Evolutionary conservation across 2,113 vertebrate genomes (phyloP).

Genomic region (Python bivittatus): DNA sequence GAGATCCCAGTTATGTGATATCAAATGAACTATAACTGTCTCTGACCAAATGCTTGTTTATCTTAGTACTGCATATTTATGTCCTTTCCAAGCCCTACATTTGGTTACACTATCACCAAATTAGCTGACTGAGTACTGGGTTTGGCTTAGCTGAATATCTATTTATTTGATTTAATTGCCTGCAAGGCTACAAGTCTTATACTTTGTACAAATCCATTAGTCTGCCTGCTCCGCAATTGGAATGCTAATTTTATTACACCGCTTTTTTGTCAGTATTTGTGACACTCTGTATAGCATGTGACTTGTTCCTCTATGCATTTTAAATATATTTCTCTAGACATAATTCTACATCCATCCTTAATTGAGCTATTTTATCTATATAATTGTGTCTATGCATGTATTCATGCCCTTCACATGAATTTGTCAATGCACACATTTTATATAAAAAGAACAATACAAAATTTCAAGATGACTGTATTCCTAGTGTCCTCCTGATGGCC

Average conservation of each 20-base stretch:
- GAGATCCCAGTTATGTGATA: neutral
- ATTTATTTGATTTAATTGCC: slow-evolving; percentile 24
- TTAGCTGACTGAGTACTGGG: neutral
- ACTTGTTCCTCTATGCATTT: neutral
- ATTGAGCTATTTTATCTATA: slow-evolving; percentile 20
- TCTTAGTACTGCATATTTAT: neutral
- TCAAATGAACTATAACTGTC: neutral
- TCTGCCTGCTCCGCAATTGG: slow-evolving; percentile 18
- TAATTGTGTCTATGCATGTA: slow-evolving; percentile 41
- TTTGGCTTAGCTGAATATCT: neutral
- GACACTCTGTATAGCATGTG: neutral
- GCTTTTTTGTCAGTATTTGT: slow-evolving; percentile 26
- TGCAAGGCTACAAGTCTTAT: neutral
- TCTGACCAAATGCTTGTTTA: neutral
- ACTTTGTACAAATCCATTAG: slow-evolving; percentile 16
- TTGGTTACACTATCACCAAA: neutral
- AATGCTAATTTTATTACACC: slow-evolving; percentile 34
- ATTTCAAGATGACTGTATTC: slow-evolving; percentile 39
- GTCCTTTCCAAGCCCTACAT: slow-evolving; percentile 7
- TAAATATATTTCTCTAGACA: slow-evolving; percentile 32
- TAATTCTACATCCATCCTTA: slow-evolving; percentile 39
- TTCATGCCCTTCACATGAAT: slow-evolving; percentile 46
- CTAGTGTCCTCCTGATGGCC: slow-evolving; percentile 27
- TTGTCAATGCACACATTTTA: slow-evolving; percentile 55
- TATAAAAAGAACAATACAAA: slow-evolving; percentile 52